Percentiles rank a stretch among this genome's conserved stretches.
Evolutionary conservation across 2,113 vertebrate genomes (phyloP).

Genomic region (Plestiodon gilberti): DNA sequence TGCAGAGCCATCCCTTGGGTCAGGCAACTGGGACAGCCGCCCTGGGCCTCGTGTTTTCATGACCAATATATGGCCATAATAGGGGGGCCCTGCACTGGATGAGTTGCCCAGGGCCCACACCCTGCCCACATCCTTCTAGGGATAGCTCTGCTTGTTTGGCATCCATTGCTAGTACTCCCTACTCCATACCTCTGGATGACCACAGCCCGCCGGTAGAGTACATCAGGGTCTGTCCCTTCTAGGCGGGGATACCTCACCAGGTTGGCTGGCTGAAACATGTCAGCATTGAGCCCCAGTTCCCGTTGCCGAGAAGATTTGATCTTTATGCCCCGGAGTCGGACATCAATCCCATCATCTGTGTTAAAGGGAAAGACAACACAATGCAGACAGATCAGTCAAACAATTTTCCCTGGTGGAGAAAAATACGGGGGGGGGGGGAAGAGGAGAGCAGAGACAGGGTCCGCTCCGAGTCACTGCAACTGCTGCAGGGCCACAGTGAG

Average conservation of each 20-base stretch:
- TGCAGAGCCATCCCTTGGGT: too few relatives aligned
- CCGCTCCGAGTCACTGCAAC: background rate
- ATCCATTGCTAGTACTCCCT: background rate
- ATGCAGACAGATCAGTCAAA: background rate
- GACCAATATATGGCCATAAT: too few relatives aligned
- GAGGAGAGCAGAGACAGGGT: background rate
- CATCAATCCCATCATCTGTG: slow-evolving; percentile 95
- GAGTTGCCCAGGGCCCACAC: too few relatives aligned
- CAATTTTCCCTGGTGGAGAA: slow-evolving; percentile 7
- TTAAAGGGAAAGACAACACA: rapidly evolving
- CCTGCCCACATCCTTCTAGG: background rate
- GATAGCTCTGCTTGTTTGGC: background rate
- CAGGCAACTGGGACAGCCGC: too few relatives aligned
- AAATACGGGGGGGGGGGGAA: background rate
- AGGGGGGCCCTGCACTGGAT: too few relatives aligned
- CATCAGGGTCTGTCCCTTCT: slow-evolving; percentile 90
- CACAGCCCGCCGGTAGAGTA: slow-evolving; percentile 89
- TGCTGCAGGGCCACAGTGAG: background rate
- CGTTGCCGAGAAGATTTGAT: slow-evolving; percentile 94
- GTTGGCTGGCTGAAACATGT: slow-evolving; percentile 92
- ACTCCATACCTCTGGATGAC: slow-evolving; percentile 88
- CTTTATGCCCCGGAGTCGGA: slow-evolving; percentile 93
- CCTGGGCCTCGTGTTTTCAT: too few relatives aligned
- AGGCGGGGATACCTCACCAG: slow-evolving; percentile 96
- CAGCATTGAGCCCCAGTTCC: slow-evolving; percentile 92